phyloP scores from a whole-genome alignment of 2,797 vertebrate species.

The Danio kyathit region DNA sequence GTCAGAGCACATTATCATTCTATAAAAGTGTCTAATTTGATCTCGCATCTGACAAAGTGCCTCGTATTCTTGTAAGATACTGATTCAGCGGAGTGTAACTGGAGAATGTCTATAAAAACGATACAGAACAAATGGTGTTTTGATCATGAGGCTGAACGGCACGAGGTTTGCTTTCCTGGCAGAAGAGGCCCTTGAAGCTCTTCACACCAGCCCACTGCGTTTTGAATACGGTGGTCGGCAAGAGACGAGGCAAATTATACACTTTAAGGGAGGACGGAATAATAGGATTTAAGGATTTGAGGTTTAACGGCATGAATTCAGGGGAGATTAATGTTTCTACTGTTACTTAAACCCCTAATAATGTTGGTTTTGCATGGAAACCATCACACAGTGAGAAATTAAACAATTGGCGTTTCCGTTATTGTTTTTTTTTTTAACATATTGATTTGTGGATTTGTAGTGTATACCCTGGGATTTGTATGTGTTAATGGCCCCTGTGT shows the following conservation, averaged over 20 bases:
- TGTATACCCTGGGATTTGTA: neutral
- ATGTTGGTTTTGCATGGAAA: neutral
- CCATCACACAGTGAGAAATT: neutral
- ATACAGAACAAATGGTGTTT: conserved; percentile 11
- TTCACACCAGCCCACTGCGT: conserved; percentile 41
- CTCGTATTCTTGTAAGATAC: neutral
- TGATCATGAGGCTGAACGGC: conserved; percentile 17
- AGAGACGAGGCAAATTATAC: conserved; percentile 51
- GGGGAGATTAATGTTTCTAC: conserved; percentile 25
- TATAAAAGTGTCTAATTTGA: conserved; percentile 25
- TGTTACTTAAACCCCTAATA: conserved; percentile 20
- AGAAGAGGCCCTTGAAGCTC: conserved; percentile 45
- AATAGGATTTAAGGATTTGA: conserved; percentile 47
- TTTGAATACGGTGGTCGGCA: conserved; percentile 49
- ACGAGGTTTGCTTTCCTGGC: conserved; percentile 46
- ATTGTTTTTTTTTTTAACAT: neutral
- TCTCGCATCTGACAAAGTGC: conserved; percentile 1
- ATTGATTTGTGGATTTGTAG: conserved; percentile 1
- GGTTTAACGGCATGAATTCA: conserved; percentile 24
- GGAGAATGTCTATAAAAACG: neutral
- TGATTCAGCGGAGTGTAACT: conserved; percentile 15
- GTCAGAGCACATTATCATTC: neutral
- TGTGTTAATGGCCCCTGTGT: neutral
- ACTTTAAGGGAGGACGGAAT: conserved; percentile 38
- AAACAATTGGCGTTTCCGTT: conserved; percentile 8